These are phyloP conservation scores for Phengaris alcon DNA, from an alignment of 2,888 invertebrate genomes.

Conservation along the genomic window DNA sequence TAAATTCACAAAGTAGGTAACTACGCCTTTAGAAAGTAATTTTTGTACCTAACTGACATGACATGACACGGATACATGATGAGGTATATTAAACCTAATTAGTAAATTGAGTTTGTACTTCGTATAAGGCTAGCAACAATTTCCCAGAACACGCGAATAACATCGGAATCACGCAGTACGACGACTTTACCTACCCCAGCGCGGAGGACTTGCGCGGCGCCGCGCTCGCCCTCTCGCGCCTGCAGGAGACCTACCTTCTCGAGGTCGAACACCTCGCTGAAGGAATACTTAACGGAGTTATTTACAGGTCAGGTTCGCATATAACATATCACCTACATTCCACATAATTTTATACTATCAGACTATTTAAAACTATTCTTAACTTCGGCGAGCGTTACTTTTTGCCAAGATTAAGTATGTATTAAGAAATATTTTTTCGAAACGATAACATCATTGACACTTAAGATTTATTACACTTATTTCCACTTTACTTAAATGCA, in stretches of 20 bases:
- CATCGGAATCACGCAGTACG: constrained; percentile 81
- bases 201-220: constrained; percentile 97
- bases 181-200: constrained; percentile 90
- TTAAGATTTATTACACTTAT: too few species aligned
- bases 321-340: neutral
- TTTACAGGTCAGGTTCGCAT: constrained; percentile 81
- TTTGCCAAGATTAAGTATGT: too few species aligned
- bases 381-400: too few species aligned
- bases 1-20: neutral
- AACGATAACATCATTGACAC: too few species aligned
- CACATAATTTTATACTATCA: neutral
- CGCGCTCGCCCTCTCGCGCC: constrained; percentile 93
- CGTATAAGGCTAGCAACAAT: neutral
- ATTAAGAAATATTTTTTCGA: too few species aligned
- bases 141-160: constrained; percentile 85
- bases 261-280: constrained; percentile 87
- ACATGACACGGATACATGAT: too few species aligned
- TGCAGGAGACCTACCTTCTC: constrained; percentile 96
- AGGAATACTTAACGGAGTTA: constrained; percentile 91
- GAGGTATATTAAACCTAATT: too few species aligned
- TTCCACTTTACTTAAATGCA: too few species aligned
- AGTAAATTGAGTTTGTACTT: neutral
- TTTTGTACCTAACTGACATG: too few species aligned
- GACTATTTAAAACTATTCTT: too few species aligned
- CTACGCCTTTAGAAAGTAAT: too few species aligned